Base-by-base conservation (phyloP, 2,113 vertebrate genomes). In the Labrus mixtus region DNA sequence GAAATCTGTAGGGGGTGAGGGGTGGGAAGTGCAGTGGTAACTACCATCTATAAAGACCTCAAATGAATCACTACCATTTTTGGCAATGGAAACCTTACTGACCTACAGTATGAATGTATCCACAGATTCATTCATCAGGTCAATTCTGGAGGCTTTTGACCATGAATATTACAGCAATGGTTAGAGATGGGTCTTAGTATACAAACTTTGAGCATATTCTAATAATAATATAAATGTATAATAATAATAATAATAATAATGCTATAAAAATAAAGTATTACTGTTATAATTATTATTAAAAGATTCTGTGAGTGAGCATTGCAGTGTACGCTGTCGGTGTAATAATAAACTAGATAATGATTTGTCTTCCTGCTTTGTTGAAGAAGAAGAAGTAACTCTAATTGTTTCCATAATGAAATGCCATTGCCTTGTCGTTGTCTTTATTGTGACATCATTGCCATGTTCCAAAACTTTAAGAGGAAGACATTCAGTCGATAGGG, bases 1-100 rank as follows among this genome's bases (percentile, higher is more conserved):
- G 80, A 91, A 91, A 89, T 82, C 83, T 79, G 85, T 83, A 76
- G 85, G 90, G 82, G 81, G 77, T 76, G 55, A 57, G 45, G 59
- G 81, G 73, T 54, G 39, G 66, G 66, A 66, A 48, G 78, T 48
- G 39, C 73, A 67, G 71, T 68, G 81, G 91, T 89, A 89, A 87
- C 75, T 64, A 86, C 63, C 58, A 79, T 60, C 77, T 69, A 73
- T 51, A 64, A 64, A 68, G 53, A 79, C 73, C 79, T 83, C 56
- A 79, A 73, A 81, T 29, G 54, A 68, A 41, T 73, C 72, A 77
- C 80, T 78, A 62, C 73, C 71, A 82, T 63, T 75, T 86, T 76
- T 73, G 23, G 43, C 25, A 63, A 19, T 53, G 43, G 83, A 68
- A 72, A 50, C 17, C 22, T 17, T 62, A 68, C 22, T 70, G 65